Percentiles rank a stretch among this genome's conserved stretches.
Evolutionary conservation across 2,888 invertebrate genomes (phyloP).

Genomic region (Phyllotreta striolata): DNA sequence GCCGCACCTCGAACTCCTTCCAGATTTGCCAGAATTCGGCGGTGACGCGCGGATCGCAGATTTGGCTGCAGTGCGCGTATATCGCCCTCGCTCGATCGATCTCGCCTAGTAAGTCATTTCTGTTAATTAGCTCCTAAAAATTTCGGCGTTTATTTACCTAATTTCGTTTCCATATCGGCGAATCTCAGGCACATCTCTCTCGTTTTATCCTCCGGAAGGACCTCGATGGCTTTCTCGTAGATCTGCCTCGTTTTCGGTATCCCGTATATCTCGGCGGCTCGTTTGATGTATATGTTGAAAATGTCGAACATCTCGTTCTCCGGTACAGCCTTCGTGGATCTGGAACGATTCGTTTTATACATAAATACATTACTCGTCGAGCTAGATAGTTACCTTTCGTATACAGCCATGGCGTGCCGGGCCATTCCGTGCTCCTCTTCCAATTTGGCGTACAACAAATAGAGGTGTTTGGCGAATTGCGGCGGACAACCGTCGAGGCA

Average conservation of each 20-base stretch:
- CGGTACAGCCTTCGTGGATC: conserved; percentile 91
- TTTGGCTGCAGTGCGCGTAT: conserved; percentile 98
- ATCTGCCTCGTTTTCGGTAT: conserved; percentile 96
- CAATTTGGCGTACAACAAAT: conserved; percentile 94
- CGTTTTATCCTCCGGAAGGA: conserved; percentile 87
- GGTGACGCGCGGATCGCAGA: conserved; percentile 97
- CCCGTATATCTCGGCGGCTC: conserved; percentile 97
- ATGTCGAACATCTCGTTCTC: conserved; percentile 96
- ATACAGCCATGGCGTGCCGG: conserved; percentile 98
- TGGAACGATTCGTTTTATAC: conserved; percentile 2
- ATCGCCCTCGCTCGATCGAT: conserved; percentile 97
- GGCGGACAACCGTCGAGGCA: conserved; percentile 95
- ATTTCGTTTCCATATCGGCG: conserved; percentile 96
- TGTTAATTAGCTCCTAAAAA: too few species aligned
- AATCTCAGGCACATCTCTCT: conserved; percentile 96
- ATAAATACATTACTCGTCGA: background rate
- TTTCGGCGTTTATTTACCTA: too few species aligned
- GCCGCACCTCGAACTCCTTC: conserved; percentile 99
- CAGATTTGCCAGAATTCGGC: conserved; percentile 97
- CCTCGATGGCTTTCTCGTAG: conserved; percentile 97
- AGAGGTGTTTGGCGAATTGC: conserved; percentile 95
- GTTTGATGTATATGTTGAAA: conserved; percentile 98
- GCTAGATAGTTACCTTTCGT: conserved; percentile 68
- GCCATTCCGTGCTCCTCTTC: conserved; percentile 99
- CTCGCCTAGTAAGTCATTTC: too few species aligned